phyloP scores from a whole-genome alignment of 2,113 vertebrate species.

The Grantiella picta region DNA sequence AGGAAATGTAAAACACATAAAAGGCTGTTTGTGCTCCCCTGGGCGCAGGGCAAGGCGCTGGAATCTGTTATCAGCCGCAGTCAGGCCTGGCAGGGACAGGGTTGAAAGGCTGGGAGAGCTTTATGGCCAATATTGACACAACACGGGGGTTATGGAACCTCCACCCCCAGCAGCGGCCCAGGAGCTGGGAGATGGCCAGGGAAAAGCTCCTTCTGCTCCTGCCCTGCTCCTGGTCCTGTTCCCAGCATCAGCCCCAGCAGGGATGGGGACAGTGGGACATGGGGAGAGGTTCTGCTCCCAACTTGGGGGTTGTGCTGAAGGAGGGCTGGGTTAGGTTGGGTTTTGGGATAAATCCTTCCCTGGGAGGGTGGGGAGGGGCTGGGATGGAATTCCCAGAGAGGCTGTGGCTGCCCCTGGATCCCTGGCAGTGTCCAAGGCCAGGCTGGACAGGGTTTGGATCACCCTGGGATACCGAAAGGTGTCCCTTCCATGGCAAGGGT shows the following conservation, averaged over 20 bases:
- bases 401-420: neutral
- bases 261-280: neutral
- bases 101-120: neutral
- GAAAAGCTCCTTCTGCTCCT: neutral
- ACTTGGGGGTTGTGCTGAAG: neutral
- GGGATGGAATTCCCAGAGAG: neutral
- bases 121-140: neutral
- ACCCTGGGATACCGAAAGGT: neutral
- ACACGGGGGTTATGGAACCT: neutral
- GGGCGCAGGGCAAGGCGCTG: neutral
- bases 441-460: neutral
- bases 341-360: neutral
- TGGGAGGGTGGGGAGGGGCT: neutral
- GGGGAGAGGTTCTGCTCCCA: neutral
- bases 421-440: neutral
- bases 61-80: neutral
- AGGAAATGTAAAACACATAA: neutral
- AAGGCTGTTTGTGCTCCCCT: neutral
- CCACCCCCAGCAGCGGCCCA: fast-evolving
- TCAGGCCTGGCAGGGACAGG: neutral
- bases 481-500: neutral
- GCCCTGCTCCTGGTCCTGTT: too few relatives aligned
- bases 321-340: neutral
- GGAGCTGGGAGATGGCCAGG: neutral
- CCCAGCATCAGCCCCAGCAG: too few relatives aligned